These are phyloP conservation scores for Sebastes kiyomatsui DNA, from an alignment of 2,797 vertebrate species.

Conservation along the genomic window DNA sequence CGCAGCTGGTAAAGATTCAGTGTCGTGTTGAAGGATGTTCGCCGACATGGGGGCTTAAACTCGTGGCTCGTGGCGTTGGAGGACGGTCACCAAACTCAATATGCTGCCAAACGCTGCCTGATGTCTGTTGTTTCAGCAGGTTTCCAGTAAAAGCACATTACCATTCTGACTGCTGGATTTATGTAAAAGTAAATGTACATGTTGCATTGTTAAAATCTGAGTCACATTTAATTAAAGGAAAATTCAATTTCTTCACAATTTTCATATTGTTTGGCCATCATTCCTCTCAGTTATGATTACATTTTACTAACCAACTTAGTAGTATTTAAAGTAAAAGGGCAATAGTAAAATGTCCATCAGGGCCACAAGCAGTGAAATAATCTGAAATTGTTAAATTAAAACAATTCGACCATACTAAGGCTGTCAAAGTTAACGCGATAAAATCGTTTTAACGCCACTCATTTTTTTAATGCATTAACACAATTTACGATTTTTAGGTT, in stretches of 20 bases:
- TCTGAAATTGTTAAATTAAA: not conserved
- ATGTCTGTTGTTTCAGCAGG: not conserved
- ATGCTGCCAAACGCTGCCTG: constrained; percentile 1
- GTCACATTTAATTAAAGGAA: not conserved
- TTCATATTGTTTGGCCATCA: too few relatives aligned
- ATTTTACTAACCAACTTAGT: not conserved
- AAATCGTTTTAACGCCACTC: too few relatives aligned
- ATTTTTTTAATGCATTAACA: too few relatives aligned
- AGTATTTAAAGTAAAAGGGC: not conserved
- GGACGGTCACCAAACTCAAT: constrained; percentile 27
- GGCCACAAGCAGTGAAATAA: not conserved
- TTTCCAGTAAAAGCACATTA: not conserved
- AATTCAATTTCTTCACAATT: not conserved
- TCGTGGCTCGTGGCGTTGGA: constrained; percentile 14
- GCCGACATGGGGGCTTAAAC: constrained; percentile 15
- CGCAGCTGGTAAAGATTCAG: constrained; percentile 48
- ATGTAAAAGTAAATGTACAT: not conserved
- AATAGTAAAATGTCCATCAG: not conserved
- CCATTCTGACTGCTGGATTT: not conserved
- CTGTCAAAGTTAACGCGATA: too few relatives aligned
- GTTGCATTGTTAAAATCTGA: not conserved
- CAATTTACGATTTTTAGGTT: too few relatives aligned
- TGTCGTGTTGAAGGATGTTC: constrained; percentile 56
- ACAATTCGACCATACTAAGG: not conserved
- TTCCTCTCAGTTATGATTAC: not conserved